Evolutionary conservation across 2,888 invertebrate species (phyloP).

Genomic region (Oasisia sp.): DNA sequence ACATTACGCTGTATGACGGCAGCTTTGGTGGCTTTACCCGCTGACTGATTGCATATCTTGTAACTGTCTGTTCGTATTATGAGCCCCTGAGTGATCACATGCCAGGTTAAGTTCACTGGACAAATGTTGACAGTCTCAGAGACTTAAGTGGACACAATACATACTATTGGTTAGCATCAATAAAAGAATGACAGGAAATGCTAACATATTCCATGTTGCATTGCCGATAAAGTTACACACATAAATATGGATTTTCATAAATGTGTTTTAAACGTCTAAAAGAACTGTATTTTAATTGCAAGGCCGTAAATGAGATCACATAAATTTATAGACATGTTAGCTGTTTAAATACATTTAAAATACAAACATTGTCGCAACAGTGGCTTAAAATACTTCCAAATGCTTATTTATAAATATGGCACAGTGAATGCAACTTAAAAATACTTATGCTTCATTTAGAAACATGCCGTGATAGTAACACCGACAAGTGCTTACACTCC

Average conservation of each 20-base stretch:
- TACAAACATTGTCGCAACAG: too few relatives aligned
- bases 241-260: neutral
- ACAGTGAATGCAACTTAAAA: neutral
- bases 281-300: neutral
- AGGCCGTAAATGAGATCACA: neutral
- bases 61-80: neutral
- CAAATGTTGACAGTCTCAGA: neutral
- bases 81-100: neutral
- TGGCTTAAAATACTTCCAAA: neutral
- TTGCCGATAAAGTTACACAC: neutral
- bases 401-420: neutral
- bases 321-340: neutral
- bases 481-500: too few relatives aligned
- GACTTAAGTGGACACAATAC: neutral
- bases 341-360: neutral
- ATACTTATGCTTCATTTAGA: neutral
- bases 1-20: neutral
- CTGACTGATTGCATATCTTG: constrained; percentile 9
- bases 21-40: neutral
- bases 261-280: neutral
- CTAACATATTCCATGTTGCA: neutral
- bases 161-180: neutral
- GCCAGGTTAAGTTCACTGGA: neutral
- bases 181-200: neutral
- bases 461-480: too few relatives aligned